phyloP scores from a whole-genome alignment of 2,888 invertebrate species.

The Saturnia japonica region DNA sequence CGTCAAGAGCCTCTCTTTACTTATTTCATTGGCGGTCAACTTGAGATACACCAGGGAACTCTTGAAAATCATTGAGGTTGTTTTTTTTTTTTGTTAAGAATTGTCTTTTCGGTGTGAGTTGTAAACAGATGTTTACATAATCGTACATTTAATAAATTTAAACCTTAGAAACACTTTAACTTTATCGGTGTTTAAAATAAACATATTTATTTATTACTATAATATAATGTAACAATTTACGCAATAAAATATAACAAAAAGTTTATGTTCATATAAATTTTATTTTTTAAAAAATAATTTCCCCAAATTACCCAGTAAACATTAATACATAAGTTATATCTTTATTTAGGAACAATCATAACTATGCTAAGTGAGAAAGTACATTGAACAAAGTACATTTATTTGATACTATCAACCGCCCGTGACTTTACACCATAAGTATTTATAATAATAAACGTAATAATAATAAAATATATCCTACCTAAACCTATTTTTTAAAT shows the following conservation, averaged over 20 bases:
- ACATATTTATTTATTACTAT: too few species aligned
- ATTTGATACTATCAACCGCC: not conserved
- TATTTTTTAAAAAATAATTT: constrained; percentile 29
- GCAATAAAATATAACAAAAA: not conserved
- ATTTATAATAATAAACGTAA: not conserved
- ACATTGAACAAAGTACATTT: constrained; percentile 2
- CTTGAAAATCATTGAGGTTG: too few species aligned
- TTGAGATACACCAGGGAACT: too few species aligned
- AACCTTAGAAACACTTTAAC: too few species aligned
- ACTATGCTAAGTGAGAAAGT: constrained; percentile 30
- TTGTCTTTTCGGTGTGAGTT: too few species aligned
- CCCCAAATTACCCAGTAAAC: constrained; percentile 59
- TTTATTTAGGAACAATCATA: constrained; percentile 64
- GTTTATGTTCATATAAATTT: constrained; percentile 22
- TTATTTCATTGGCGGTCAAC: too few species aligned
- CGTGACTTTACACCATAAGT: not conserved
- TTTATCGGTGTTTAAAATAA: too few species aligned
- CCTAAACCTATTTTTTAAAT: too few species aligned
- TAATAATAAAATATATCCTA: not conserved
- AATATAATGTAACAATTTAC: not conserved
- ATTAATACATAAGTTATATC: constrained; percentile 37
- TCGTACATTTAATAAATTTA: too few species aligned
- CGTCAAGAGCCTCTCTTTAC: too few species aligned
- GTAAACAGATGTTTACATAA: too few species aligned
- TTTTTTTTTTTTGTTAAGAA: too few species aligned